phyloP scores from a whole-genome alignment of 2,888 invertebrate species.

The Drosophila prostipennis region DNA sequence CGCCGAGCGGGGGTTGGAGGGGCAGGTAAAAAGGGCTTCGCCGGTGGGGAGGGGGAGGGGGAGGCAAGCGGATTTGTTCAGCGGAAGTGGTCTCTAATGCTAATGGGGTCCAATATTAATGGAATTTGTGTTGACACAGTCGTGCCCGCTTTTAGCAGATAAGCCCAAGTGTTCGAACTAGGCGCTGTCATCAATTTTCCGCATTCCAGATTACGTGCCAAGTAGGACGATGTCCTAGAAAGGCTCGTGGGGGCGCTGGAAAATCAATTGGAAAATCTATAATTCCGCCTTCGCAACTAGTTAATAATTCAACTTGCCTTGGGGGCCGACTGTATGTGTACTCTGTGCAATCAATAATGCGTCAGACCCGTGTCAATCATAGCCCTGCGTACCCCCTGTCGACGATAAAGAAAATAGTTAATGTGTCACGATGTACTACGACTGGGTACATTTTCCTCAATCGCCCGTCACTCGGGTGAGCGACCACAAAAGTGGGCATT shows the following conservation, averaged over 20 bases:
- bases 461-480: no score
- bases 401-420: slow-evolving; percentile 10
- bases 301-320: slow-evolving; percentile 3
- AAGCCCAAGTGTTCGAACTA: no score
- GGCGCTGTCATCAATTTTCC: slow-evolving; percentile 1
- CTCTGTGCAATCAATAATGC: slow-evolving; percentile 20
- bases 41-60: neutral
- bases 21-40: neutral
- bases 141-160: neutral
- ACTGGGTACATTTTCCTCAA: neutral
- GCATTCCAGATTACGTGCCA: neutral
- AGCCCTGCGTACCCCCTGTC: slow-evolving; percentile 3
- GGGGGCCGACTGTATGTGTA: neutral
- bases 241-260: neutral
- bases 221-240: slow-evolving; percentile 3
- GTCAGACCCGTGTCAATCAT: slow-evolving; percentile 52
- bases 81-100: slow-evolving; percentile 6
- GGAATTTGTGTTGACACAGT: slow-evolving; percentile 21
- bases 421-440: slow-evolving; percentile 26
- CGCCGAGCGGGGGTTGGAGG: neutral
- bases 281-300: slow-evolving; percentile 3
- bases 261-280: slow-evolving; percentile 15
- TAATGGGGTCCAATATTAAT: slow-evolving; percentile 21
- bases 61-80: neutral
- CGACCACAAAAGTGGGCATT: no score